A percentile compares a stretch with the other conserved stretches of the same genome.
Conservation (phyloP, 2,113 vertebrate genomes). For the Phrynocephalus versicolor region DNA sequence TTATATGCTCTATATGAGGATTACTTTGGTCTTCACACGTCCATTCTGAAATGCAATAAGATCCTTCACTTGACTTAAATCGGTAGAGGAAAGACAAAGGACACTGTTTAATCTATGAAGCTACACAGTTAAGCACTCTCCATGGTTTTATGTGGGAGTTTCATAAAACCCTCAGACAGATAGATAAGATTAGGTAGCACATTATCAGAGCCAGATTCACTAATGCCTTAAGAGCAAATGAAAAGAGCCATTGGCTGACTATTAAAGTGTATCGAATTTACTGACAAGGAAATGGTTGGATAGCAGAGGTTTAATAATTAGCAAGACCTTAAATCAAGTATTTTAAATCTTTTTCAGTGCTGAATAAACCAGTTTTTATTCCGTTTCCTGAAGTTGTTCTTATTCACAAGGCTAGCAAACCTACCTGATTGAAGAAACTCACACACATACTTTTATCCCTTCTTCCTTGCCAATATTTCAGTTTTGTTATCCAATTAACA, state of each 20-base stretch:
- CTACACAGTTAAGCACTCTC: conserved; percentile 30
- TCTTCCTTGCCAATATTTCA: neutral
- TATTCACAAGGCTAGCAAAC: conserved; percentile 39
- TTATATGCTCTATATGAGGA: neutral
- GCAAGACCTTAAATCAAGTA: conserved; percentile 45
- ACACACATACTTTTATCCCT: neutral
- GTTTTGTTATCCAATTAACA: conserved; percentile 45
- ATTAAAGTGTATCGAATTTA: conserved; percentile 49
- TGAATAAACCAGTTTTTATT: conserved; percentile 35
- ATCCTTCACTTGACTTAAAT: conserved; percentile 6
- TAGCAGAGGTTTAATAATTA: conserved; percentile 45
- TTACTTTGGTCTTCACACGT: neutral
- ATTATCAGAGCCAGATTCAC: conserved; percentile 48
- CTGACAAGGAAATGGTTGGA: conserved; percentile 49
- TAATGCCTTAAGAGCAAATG: conserved; percentile 46
- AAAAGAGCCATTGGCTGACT: conserved; percentile 42
- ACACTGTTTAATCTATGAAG: conserved; percentile 41
- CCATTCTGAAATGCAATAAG: neutral
- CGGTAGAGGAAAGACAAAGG: conserved; percentile 33
- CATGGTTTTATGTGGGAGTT: neutral
- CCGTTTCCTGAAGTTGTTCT: conserved; percentile 34
- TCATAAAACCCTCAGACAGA: conserved; percentile 38
- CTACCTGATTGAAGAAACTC: conserved; percentile 1
- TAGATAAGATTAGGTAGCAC: conserved; percentile 37
- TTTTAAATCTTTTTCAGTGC: conserved; percentile 53